These are phyloP conservation scores for Melanotaenia duboulayi DNA, from an alignment of 2,113 vertebrate genomes.

Conservation along the genomic window DNA sequence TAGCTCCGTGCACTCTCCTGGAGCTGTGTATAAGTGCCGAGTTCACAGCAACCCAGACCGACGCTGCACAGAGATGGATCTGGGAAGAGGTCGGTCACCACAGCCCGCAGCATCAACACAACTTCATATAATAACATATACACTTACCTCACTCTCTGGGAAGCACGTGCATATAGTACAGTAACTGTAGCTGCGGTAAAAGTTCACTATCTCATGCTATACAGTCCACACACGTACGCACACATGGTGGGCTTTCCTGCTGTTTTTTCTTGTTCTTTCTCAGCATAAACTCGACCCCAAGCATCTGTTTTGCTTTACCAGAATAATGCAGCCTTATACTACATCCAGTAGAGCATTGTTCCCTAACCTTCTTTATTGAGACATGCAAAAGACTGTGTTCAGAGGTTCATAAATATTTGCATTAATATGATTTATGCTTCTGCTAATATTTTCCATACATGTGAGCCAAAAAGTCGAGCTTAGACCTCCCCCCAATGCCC, in stretches of 20 bases:
- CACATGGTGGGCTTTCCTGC: conserved; percentile 3
- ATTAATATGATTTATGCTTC: conserved; percentile 78
- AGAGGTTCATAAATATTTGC: conserved; percentile 69
- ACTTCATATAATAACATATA: not conserved
- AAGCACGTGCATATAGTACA: not conserved
- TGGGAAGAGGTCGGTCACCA: conserved; percentile 91
- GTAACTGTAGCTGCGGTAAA: not conserved
- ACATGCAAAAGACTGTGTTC: conserved; percentile 56
- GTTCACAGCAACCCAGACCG: conserved; percentile 95
- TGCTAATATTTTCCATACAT: conserved; percentile 81
- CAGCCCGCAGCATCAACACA: conserved; percentile 30
- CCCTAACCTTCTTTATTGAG: conserved; percentile 14
- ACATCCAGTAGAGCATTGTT: conserved; percentile 45
- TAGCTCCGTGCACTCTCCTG: conserved; percentile 89
- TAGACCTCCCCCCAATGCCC: not conserved
- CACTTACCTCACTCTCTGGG: not conserved
- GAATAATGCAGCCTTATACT: conserved; percentile 62
- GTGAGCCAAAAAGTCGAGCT: conserved; percentile 61
- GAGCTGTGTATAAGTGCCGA: conserved; percentile 95
- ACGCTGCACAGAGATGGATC: conserved; percentile 97
- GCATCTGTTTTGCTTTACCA: conserved; percentile 76
- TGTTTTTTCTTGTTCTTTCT: conserved; percentile 30
- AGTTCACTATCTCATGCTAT: not conserved
- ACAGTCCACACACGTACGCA: not conserved
- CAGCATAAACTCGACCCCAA: conserved; percentile 47